Evolutionary conservation across 2,888 invertebrate genomes (phyloP).

Genomic region (Pristionchus maxplancki): DNA sequence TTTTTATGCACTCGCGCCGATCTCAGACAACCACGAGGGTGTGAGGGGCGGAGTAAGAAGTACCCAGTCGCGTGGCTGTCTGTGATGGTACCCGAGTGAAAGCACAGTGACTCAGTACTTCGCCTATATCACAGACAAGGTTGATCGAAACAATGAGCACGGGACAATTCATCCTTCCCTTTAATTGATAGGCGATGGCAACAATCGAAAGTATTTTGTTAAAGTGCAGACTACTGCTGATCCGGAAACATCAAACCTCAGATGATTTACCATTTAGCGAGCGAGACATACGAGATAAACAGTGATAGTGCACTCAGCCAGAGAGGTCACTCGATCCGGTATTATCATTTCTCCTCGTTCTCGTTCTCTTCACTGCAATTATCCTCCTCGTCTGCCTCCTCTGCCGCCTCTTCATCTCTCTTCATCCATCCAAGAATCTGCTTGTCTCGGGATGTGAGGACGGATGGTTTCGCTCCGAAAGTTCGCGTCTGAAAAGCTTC

Average conservation of each 20-base stretch:
- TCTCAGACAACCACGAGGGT: slow-evolving; percentile 21
- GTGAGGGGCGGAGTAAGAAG: not conserved
- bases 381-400: slow-evolving; percentile 4
- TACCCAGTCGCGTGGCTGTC: slow-evolving; percentile 29
- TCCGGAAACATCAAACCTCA: not conserved
- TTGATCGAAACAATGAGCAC: slow-evolving; percentile 42
- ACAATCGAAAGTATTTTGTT: not conserved
- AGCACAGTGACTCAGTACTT: slow-evolving; percentile 21
- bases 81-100: not conserved
- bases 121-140: not conserved
- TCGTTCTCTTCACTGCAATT: slow-evolving; percentile 19
- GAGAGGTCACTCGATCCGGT: slow-evolving; percentile 9
- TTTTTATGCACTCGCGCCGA: not conserved
- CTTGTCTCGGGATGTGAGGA: not conserved
- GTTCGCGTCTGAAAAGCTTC: not conserved
- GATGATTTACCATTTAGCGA: slow-evolving; percentile 2
- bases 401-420: not conserved
- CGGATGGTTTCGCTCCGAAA: not conserved
- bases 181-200: not conserved
- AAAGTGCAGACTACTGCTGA: not conserved
- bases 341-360: not conserved
- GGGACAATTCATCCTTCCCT: not conserved
- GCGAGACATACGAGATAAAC: not conserved
- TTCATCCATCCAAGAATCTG: not conserved
- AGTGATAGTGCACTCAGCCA: slow-evolving; percentile 12